Evolutionary conservation across 2,113 vertebrate species (phyloP).

Genomic region (Vidua chalybeata): DNA sequence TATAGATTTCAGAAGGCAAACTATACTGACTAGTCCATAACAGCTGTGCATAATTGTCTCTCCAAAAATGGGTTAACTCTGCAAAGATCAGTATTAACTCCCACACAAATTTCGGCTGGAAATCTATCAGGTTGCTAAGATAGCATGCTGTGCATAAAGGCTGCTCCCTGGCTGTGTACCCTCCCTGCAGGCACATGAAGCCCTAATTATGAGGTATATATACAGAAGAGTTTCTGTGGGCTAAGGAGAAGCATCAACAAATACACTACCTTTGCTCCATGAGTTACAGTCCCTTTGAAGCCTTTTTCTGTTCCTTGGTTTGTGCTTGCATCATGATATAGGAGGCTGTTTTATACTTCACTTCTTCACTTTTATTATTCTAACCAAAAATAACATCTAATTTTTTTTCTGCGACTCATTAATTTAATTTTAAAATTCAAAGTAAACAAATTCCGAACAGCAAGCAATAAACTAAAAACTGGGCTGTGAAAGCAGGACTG

Average conservation of each 20-base stretch:
- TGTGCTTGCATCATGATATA: neutral
- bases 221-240: conserved; percentile 32
- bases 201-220: conserved; percentile 45
- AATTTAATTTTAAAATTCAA: conserved; percentile 8
- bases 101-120: conserved; percentile 60
- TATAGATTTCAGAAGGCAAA: neutral
- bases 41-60: neutral
- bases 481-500: neutral
- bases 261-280: neutral
- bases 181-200: conserved; percentile 9
- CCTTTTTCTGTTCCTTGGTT: neutral
- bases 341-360: neutral
- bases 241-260: conserved; percentile 18
- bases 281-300: neutral
- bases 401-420: neutral
- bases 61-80: conserved; percentile 45
- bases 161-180: conserved; percentile 27
- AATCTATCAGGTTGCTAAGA: conserved; percentile 62
- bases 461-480: neutral
- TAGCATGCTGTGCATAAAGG: conserved; percentile 49
- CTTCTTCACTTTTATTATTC: neutral
- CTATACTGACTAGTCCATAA: neutral
- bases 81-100: conserved; percentile 54
- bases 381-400: neutral
- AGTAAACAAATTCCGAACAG: neutral